These are phyloP conservation scores for Romanogobio albipinnatus DNA, from an alignment of 2,113 vertebrate genomes.

Conservation along the genomic window DNA sequence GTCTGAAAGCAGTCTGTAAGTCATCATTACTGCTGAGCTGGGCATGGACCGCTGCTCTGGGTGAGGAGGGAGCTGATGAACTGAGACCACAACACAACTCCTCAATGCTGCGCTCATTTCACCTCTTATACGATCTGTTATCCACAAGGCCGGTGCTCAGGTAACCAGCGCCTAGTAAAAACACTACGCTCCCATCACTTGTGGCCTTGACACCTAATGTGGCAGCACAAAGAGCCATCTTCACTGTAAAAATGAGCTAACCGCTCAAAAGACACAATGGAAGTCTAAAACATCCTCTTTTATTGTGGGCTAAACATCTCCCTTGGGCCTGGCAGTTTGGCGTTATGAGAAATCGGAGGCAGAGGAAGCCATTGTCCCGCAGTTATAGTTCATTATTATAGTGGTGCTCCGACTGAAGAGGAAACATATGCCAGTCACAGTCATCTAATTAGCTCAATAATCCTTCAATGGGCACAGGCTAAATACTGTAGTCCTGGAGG, in stretches of 20 bases:
- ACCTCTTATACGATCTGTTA: conserved; percentile 59
- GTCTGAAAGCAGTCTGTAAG: conserved; percentile 58
- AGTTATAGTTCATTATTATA: conserved; percentile 29
- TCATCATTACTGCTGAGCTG: conserved; percentile 57
- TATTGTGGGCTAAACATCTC: conserved; percentile 45
- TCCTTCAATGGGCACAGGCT: conserved; percentile 65
- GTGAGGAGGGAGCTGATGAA: conserved; percentile 50
- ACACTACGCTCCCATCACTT: conserved; percentile 45
- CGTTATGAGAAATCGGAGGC: conserved; percentile 35
- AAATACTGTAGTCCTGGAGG: conserved; percentile 74
- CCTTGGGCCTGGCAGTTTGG: conserved; percentile 23
- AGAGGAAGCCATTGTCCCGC: conserved; percentile 32
- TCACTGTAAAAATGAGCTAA: conserved; percentile 56
- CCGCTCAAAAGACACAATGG: conserved; percentile 34
- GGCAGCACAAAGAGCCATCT: conserved; percentile 49
- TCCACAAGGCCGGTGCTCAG: conserved; percentile 57
- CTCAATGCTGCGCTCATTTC: conserved; percentile 60
- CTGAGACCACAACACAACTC: conserved; percentile 55
- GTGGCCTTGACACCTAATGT: conserved; percentile 61
- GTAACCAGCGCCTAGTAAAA: conserved; percentile 60
- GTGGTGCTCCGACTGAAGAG: conserved; percentile 49
- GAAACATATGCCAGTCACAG: conserved; percentile 65
- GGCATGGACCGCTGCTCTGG: conserved; percentile 50
- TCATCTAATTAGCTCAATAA: conserved; percentile 69
- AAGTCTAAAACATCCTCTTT: conserved; percentile 24